These are phyloP conservation scores for Cheilosia soror DNA, from an alignment of 2,888 invertebrate genomes.

Conservation along the genomic window DNA sequence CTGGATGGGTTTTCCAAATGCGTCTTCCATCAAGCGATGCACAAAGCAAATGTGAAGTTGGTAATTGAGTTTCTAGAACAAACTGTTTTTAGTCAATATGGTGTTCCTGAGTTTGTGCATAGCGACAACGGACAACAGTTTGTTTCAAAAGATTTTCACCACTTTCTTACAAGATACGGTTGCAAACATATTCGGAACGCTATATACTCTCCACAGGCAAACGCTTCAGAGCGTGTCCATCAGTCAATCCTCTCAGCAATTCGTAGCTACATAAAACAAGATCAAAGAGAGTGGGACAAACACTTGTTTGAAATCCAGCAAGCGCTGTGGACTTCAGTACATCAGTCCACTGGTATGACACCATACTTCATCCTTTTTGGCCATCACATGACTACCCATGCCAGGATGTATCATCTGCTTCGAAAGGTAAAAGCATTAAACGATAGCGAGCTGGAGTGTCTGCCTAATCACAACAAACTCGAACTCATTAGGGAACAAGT, in stretches of 20 bases:
- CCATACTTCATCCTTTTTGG: neutral
- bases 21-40: neutral
- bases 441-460: neutral
- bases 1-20: neutral
- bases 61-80: neutral
- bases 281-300: neutral
- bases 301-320: neutral
- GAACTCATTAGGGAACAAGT: neutral
- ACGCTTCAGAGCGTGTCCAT: neutral
- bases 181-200: neutral
- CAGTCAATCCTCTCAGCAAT: constrained; percentile 1
- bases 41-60: neutral
- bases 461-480: neutral
- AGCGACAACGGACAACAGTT: no score
- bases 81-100: constrained; percentile 4
- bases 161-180: neutral
- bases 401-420: neutral
- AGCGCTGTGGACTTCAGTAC: neutral
- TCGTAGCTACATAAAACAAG: neutral
- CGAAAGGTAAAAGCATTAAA: neutral
- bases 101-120: neutral
- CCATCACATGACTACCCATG: neutral
- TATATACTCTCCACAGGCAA: neutral
- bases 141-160: neutral
- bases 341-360: neutral